A percentile compares a stretch with the other conserved stretches of the same genome.
Evolutionary conservation across 2,797 vertebrate genomes (phyloP).

Genomic region (Heliangelus exortis): DNA sequence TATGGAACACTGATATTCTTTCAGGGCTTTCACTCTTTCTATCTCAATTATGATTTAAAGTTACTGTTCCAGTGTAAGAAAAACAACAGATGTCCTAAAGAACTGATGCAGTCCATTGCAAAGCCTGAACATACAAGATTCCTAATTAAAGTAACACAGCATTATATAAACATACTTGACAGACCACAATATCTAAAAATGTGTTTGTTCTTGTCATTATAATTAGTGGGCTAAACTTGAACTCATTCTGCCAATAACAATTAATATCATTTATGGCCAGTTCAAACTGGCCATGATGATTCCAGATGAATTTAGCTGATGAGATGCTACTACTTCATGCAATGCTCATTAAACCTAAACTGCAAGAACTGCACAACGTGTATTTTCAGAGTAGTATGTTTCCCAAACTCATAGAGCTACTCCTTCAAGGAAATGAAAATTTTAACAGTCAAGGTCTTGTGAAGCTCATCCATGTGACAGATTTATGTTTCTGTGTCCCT

Average conservation of each 20-base stretch:
- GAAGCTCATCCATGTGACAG: not conserved
- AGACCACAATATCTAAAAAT: conserved; percentile 1
- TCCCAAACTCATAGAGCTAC: not conserved
- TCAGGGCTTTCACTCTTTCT: not conserved
- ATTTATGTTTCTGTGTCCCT: not conserved
- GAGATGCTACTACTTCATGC: not conserved
- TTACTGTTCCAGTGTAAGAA: not conserved
- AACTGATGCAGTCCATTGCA: not conserved
- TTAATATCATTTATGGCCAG: not conserved
- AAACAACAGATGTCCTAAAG: conserved; percentile 37
- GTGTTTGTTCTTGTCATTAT: conserved; percentile 18
- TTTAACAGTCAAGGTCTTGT: not conserved
- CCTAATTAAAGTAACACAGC: conserved; percentile 15
- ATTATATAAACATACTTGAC: conserved; percentile 1
- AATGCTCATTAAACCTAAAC: not conserved
- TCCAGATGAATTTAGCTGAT: not conserved
- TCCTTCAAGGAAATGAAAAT: not conserved
- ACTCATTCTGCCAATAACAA: conserved; percentile 56
- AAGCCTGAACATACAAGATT: conserved; percentile 3
- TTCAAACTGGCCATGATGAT: not conserved
- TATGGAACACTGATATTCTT: not conserved
- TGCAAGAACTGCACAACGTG: not conserved
- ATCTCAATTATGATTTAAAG: conserved; percentile 10
- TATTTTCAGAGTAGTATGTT: not conserved
- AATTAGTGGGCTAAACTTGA: conserved; percentile 41